phyloP scores from a whole-genome alignment of 2,113 vertebrate genomes.

The Leiothrix lutea region DNA sequence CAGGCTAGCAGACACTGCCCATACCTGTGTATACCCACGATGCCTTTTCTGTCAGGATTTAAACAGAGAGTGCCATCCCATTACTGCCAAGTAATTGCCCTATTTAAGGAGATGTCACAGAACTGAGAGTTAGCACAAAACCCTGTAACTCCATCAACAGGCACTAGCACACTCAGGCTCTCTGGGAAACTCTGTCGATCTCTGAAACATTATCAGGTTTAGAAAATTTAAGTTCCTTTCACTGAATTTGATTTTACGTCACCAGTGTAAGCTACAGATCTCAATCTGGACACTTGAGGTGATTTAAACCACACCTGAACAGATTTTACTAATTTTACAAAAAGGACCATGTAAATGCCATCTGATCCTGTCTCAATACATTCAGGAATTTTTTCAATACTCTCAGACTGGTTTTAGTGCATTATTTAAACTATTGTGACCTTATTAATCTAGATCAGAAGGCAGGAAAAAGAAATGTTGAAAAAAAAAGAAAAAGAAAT shows the following conservation, averaged over 20 bases:
- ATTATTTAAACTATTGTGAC: not conserved
- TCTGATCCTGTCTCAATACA: not conserved
- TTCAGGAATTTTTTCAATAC: not conserved
- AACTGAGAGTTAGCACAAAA: not conserved
- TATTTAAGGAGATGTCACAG: not conserved
- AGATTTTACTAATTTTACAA: not conserved
- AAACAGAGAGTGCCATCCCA: not conserved
- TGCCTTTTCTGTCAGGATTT: not conserved
- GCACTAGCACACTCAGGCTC: not conserved
- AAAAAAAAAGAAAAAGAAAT: too few species aligned
- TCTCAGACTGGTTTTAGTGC: not conserved
- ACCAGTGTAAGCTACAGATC: not conserved
- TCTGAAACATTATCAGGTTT: not conserved
- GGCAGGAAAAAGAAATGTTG: not conserved
- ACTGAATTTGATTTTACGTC: not conserved
- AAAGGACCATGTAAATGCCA: not conserved
- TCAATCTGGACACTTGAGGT: not conserved
- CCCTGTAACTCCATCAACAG: not conserved
- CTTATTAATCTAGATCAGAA: not conserved
- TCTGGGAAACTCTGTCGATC: not conserved
- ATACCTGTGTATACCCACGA: fast-evolving
- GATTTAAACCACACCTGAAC: not conserved
- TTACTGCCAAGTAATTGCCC: not conserved
- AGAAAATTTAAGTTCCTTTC: not conserved
- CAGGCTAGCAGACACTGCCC: not conserved